Evolutionary conservation across 2,113 vertebrate species (phyloP), one percentile per base, ranked within the genome.

Genomic region (Cryptomyrus ogoouensis): DNA sequence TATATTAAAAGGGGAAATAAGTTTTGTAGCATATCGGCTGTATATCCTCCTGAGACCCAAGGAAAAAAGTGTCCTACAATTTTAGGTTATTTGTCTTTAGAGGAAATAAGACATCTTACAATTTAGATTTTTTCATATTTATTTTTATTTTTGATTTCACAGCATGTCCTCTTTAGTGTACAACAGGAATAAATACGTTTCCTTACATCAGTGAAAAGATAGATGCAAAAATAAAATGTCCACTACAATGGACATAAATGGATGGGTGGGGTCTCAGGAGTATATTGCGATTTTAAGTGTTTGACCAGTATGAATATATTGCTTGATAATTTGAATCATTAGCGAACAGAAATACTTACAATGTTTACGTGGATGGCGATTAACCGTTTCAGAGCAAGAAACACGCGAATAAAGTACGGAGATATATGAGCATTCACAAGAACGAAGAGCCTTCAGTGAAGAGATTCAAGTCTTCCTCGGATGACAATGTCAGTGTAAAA

Each of bases 341-440:
- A 15, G 1, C 66, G 9, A 80, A 80, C 74, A 42, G 15, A 42
- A 80, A 6, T 19, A 19, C 1, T 80, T 42, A 15, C 6, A 80
- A 42, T 42, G 74, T 80, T 80, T 19, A 39, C 15, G 74, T 42
- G 4, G 35, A 19, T 80, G n/a, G 31, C 12, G 91, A 2, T 46
- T 19, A 39, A 58, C n/a, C 46, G 90, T 94, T 93, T 7, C 94
- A 99, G 98, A 99, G 98, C 94, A 99, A 98, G 96, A 99, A 99
- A 92, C 98, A 99, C 93, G 98, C 97, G 90, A 99, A 98, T 95
- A 99, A 98, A 96, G 97, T 98, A 90, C 96, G 98, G 19, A 96
- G 97, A 35, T 99, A 98, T 92, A 93, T 98, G 92, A 95, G 95
- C 89, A 96, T 96, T 88, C 96, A 97, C 89, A 96, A 95, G 12